Conservation (phyloP, 2,797 vertebrate genomes). For the Carcharodon carcharias region DNA sequence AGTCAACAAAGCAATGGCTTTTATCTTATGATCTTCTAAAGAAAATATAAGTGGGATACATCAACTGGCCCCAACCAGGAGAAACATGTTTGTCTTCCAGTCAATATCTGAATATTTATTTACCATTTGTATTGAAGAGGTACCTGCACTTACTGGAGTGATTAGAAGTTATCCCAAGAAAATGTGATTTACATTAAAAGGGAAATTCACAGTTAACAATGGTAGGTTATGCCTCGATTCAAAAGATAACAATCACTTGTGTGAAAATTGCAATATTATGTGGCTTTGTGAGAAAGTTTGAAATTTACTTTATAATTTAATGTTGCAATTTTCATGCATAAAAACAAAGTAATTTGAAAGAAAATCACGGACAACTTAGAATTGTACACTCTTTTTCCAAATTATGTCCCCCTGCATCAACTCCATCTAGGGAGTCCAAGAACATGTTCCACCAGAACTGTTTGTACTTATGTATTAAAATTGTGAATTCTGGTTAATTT, state of each 20-base stretch:
- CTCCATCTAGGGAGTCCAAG: not conserved
- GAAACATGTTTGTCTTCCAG: not conserved
- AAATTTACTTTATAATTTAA: constrained; percentile 4
- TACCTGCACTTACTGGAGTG: not conserved
- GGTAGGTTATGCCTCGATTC: too few relatives aligned
- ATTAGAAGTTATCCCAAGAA: not conserved
- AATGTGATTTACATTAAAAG: not conserved
- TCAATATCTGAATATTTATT: not conserved
- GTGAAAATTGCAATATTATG: not conserved
- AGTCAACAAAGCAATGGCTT: not conserved
- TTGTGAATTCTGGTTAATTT: not conserved
- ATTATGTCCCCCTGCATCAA: not conserved
- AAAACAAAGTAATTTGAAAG: not conserved
- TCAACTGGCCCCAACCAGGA: not conserved
- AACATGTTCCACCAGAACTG: not conserved
- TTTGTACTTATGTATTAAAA: not conserved
- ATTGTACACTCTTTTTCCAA: not conserved
- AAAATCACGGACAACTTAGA: not conserved
- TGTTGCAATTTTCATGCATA: not conserved
- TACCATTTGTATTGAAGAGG: not conserved
- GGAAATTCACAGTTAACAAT: not conserved
- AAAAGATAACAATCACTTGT: not conserved
- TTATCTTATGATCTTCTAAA: not conserved
- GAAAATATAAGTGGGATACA: not conserved
- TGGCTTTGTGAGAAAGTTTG: not conserved